Evolutionary conservation across 2,113 vertebrate species (phyloP).

Genomic region (Prunella fulvescens): DNA sequence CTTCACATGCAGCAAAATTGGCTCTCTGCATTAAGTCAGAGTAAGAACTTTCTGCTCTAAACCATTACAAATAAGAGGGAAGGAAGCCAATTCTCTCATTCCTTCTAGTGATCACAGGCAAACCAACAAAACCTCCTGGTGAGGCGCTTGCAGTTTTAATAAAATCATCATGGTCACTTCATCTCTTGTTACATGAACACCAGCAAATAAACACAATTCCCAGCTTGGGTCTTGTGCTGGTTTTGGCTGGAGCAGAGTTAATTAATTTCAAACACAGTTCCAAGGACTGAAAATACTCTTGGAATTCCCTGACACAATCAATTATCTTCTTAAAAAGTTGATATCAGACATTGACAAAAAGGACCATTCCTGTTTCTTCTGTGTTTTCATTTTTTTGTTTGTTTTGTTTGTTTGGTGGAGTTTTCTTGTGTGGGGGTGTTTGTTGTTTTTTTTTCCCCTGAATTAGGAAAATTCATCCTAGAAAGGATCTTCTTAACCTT

Average conservation of each 20-base stretch:
- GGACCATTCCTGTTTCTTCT: not conserved
- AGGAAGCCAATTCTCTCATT: not conserved
- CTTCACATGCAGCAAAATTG: not conserved
- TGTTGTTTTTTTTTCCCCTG: not conserved
- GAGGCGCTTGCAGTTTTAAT: not conserved
- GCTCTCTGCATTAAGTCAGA: not conserved
- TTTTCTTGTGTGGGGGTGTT: not conserved
- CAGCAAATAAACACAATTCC: not conserved
- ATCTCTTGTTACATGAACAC: not conserved
- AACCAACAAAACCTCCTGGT: not conserved
- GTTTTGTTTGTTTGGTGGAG: not conserved
- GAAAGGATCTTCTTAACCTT: not conserved
- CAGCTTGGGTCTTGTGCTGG: not conserved
- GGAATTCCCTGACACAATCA: not conserved
- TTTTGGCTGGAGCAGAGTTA: not conserved
- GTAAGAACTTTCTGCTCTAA: not conserved
- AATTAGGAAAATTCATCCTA: not conserved
- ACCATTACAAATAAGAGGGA: not conserved
- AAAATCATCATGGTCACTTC: not conserved
- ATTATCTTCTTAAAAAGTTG: not conserved
- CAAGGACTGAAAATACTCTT: not conserved
- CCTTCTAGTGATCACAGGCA: not conserved
- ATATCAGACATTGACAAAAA: not conserved
- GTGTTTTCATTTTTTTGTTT: not conserved
- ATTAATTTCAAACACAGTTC: not conserved